Evolutionary conservation across 2,113 vertebrate species (phyloP).

Genomic region (Periophthalmodon schlosseri): DNA sequence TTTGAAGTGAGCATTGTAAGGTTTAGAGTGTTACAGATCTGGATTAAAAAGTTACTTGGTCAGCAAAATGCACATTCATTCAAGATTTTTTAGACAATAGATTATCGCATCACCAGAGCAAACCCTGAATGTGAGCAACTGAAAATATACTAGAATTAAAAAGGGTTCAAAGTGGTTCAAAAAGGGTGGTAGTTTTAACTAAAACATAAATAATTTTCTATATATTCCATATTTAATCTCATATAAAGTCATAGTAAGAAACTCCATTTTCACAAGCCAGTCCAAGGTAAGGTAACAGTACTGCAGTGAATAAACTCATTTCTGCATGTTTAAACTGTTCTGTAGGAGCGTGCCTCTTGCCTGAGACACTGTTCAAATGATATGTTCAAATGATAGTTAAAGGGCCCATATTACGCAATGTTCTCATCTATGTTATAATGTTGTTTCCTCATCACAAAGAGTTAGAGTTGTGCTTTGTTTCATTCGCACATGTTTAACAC

Average conservation of each 20-base stretch:
- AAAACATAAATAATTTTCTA: background rate
- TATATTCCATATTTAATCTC: background rate
- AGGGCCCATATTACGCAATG: no score
- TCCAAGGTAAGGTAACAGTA: background rate
- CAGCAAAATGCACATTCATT: slow-evolving; percentile 4
- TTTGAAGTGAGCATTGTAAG: slow-evolving; percentile 10
- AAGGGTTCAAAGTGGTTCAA: no score
- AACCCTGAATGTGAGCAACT: background rate
- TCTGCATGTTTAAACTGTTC: background rate
- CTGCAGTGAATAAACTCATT: background rate
- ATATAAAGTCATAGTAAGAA: background rate
- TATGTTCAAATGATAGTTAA: background rate
- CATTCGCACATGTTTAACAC: no score
- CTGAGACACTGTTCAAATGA: background rate
- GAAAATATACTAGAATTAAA: background rate
- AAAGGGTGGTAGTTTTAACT: background rate
- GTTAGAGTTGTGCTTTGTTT: no score
- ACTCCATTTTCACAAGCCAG: background rate
- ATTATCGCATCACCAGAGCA: background rate
- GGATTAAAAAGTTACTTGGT: slow-evolving; percentile 5
- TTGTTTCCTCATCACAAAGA: no score
- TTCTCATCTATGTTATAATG: no score
- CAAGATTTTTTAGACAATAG: background rate
- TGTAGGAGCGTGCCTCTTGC: background rate
- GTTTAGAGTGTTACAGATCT: background rate